phyloP scores from a whole-genome alignment of 1,140 invertebrate species.

The Drosophila lacertosa region DNA sequence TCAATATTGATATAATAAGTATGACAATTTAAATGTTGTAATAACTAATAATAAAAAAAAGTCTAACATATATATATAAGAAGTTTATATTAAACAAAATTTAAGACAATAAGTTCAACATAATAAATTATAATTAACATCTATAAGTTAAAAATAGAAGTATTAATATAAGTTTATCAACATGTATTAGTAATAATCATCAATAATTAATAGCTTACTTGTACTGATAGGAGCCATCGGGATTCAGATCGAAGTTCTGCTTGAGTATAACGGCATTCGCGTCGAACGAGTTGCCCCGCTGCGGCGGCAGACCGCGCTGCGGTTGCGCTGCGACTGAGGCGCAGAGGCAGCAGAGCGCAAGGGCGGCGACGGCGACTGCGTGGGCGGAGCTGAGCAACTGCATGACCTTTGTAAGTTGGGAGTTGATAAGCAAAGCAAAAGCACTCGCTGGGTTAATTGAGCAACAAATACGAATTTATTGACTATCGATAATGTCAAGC shows the following conservation, averaged over 20 bases:
- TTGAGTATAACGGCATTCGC: slow-evolving; percentile 83
- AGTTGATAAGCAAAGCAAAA: slow-evolving; percentile 15
- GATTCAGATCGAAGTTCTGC: slow-evolving; percentile 84
- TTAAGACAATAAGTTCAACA: too few relatives aligned
- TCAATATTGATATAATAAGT: too few relatives aligned
- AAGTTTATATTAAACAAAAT: too few relatives aligned
- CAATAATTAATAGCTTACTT: slow-evolving; percentile 60
- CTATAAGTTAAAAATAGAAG: too few relatives aligned
- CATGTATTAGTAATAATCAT: too few relatives aligned
- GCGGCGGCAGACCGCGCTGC: slow-evolving; percentile 72
- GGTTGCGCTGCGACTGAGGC: slow-evolving; percentile 67
- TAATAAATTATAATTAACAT: too few relatives aligned
- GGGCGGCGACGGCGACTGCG: slow-evolving; percentile 57
- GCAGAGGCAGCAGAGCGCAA: slow-evolving; percentile 67
- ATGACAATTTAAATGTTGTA: too few relatives aligned
- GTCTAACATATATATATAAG: too few relatives aligned
- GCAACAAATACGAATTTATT: slow-evolving; percentile 27
- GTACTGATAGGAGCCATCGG: slow-evolving; percentile 85
- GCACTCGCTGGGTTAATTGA: slow-evolving; percentile 31
- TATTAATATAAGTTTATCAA: too few relatives aligned
- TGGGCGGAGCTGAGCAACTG: slow-evolving; percentile 64
- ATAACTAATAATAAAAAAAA: too few relatives aligned
- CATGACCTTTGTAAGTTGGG: slow-evolving; percentile 67
- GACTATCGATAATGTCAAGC: slow-evolving; percentile 58
- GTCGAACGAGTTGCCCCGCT: slow-evolving; percentile 63